Evolutionary conservation across 2,113 vertebrate species (phyloP), one percentile per base, ranked within the genome.

Genomic region (Dryoscopus gambensis): DNA sequence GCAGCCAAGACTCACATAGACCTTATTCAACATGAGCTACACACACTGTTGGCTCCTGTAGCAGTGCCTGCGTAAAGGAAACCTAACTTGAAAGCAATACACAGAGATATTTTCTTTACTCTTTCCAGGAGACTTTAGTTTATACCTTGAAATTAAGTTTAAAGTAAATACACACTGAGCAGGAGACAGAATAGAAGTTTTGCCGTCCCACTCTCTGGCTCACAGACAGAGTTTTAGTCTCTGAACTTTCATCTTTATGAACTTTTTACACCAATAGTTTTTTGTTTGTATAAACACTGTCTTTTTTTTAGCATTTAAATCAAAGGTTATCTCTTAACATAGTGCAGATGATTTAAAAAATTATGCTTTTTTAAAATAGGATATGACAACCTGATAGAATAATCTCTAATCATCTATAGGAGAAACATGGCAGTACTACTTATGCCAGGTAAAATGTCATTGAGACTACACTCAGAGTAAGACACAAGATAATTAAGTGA

Each of bases 101-200:
- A 62, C 56, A 76, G 27, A 84, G 74, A 35, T 69, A 68, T n/a
- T 70, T 83, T 95, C 86, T 92, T 93, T 80, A 30, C 33, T 70
- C 75, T 89, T 96, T 94, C 93, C 90, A 87, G 40, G 25, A 94
- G 69, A 76, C 55, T 27, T 65, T 60, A 53, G 55, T 84, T 92
- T 94, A 74, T 74, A 64, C 80, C 93, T 91, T 90, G 78, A 94
- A 94, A 94, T 96, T 94, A 68, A 16, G 21, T 93, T 96, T 95
- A 83, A 97, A 89, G 82, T 79, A 94, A 96, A 90, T 63, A 92
- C 42, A 75, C 21, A 30, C 21, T 2, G 14, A 87, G 28, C 39
- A 67, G 52, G 30, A 27, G 44, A 80, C 44, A 90, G 33, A 62
- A 59, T 50, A 27, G 33, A 31, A 44, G 70, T 56, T 87, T 64